These are phyloP conservation scores for Caenorhabditis inopinata DNA, from an alignment of 1,140 invertebrate species.

Conservation along the genomic window DNA sequence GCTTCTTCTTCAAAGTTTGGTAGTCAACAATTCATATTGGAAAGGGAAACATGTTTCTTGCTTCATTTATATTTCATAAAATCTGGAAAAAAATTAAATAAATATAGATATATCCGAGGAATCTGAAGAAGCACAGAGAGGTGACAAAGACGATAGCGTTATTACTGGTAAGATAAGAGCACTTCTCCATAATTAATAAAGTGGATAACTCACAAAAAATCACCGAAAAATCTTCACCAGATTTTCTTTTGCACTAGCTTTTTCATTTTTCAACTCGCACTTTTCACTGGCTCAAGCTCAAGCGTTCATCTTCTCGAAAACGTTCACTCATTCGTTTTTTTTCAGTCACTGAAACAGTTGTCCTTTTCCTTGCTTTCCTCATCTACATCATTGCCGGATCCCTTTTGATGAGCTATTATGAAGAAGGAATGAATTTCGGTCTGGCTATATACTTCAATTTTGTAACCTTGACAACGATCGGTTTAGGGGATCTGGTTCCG, in stretches of 20 bases:
- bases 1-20: too few relatives aligned
- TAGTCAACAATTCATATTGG: too few relatives aligned
- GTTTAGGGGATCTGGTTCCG: constrained; percentile 50
- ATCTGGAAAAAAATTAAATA: too few relatives aligned
- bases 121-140: background rate
- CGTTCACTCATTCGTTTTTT: background rate
- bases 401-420: constrained; percentile 46
- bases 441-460: constrained; percentile 55
- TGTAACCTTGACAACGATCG: constrained; percentile 53
- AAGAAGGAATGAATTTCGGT: constrained; percentile 49
- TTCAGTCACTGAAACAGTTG: constrained; percentile 17
- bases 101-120: background rate
- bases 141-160: background rate
- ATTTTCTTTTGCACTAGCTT: background rate
- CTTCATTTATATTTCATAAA: too few relatives aligned
- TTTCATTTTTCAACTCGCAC: background rate
- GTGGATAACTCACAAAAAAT: too few relatives aligned
- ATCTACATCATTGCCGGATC: constrained; percentile 50
- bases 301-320: too few relatives aligned
- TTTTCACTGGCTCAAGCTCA: too few relatives aligned
- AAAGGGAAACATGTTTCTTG: too few relatives aligned
- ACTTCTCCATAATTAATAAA: too few relatives aligned
- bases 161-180: background rate
- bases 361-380: constrained; percentile 46
- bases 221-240: too few relatives aligned